Evolutionary conservation across 2,113 vertebrate species (phyloP).

Genomic region (human (Homo sapiens)): DNA sequence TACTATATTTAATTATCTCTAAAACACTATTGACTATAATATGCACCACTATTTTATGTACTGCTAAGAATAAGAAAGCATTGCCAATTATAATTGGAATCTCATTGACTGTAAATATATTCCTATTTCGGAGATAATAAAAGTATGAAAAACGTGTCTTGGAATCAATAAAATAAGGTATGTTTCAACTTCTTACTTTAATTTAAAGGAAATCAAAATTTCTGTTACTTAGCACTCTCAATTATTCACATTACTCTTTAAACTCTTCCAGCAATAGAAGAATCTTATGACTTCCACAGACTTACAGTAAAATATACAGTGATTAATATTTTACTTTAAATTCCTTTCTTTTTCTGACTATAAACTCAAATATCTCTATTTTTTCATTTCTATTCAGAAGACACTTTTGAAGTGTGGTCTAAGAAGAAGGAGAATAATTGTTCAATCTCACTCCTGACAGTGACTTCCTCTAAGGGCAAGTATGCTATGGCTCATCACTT

Average conservation of each 20-base stretch:
- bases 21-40: background rate
- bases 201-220: background rate
- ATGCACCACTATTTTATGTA: background rate
- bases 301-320: background rate
- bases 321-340: constrained; percentile 31
- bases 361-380: constrained; percentile 24
- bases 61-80: background rate
- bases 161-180: background rate
- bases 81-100: background rate
- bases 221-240: background rate
- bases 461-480: background rate
- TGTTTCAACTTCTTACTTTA: background rate
- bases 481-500: background rate
- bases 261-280: background rate
- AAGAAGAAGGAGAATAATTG: constrained; percentile 3
- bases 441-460: background rate
- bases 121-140: background rate
- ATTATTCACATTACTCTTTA: background rate
- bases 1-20: background rate
- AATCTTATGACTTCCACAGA: background rate
- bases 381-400: constrained; percentile 10
- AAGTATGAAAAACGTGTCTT: background rate
- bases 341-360: constrained; percentile 19
- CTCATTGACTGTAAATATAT: background rate
- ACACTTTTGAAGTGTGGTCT: background rate